Conservation (phyloP, 2,797 vertebrate genomes). For the Crotalus adamanteus region DNA sequence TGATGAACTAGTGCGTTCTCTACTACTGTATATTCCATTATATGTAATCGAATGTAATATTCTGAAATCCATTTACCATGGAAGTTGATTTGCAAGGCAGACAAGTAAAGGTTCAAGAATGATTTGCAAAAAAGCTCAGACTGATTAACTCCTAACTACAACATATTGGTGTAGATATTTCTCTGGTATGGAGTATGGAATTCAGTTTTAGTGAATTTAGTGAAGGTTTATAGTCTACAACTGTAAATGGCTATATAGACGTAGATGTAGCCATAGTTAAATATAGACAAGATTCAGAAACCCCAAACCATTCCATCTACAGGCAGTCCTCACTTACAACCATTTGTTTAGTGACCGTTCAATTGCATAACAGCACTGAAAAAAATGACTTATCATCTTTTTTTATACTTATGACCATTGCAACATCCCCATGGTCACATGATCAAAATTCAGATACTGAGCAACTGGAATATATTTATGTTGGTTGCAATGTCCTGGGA, state of each 20-base stretch:
- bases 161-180: constrained; percentile 30
- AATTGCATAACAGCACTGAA: no score
- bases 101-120: neutral
- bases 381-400: no score
- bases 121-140: neutral
- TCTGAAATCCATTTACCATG: neutral
- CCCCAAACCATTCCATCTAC: neutral
- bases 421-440: no score
- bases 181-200: neutral
- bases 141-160: fast-evolving
- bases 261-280: neutral
- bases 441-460: no score
- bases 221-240: neutral
- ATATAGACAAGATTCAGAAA: neutral
- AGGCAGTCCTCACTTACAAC: no score
- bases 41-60: no score
- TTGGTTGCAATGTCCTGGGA: no score
- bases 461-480: no score
- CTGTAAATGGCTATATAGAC: neutral
- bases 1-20: neutral
- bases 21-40: neutral
- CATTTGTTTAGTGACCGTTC: no score
- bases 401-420: no score
- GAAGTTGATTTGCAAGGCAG: neutral
- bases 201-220: neutral